phyloP scores from a whole-genome alignment of 2,797 vertebrate species.

The Dromococcyx pavoninus region DNA sequence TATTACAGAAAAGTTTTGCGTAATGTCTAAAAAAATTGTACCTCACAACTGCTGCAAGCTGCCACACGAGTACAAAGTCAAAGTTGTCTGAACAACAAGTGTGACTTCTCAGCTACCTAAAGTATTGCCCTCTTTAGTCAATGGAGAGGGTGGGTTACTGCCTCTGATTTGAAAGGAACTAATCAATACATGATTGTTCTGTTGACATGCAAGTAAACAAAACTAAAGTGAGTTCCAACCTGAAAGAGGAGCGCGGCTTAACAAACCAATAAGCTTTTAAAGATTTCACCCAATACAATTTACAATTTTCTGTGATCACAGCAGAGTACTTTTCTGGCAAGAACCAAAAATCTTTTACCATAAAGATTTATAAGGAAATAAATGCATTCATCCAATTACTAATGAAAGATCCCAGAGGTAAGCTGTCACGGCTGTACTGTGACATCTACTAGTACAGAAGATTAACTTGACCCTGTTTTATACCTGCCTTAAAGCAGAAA shows the following conservation, averaged over 20 bases:
- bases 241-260: not conserved
- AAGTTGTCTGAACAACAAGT: not conserved
- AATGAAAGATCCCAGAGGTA: not conserved
- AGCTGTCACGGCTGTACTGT: not conserved
- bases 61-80: accelerated
- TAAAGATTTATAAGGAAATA: not conserved
- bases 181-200: not conserved
- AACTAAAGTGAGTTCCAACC: not conserved
- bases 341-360: not conserved
- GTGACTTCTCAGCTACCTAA: accelerated
- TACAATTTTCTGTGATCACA: not conserved
- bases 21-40: not conserved
- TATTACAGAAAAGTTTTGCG: not conserved
- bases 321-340: not conserved
- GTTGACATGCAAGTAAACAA: not conserved
- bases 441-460: not conserved
- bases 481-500: not conserved
- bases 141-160: too few species aligned
- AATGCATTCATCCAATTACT: not conserved
- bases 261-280: not conserved
- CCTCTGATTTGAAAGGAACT: not conserved
- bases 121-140: accelerated
- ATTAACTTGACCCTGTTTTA: not conserved
- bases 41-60: not conserved
- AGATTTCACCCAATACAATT: not conserved